These are phyloP conservation scores for Chironomus tepperi DNA, from an alignment of 1,140 invertebrate genomes.

Conservation along the genomic window DNA sequence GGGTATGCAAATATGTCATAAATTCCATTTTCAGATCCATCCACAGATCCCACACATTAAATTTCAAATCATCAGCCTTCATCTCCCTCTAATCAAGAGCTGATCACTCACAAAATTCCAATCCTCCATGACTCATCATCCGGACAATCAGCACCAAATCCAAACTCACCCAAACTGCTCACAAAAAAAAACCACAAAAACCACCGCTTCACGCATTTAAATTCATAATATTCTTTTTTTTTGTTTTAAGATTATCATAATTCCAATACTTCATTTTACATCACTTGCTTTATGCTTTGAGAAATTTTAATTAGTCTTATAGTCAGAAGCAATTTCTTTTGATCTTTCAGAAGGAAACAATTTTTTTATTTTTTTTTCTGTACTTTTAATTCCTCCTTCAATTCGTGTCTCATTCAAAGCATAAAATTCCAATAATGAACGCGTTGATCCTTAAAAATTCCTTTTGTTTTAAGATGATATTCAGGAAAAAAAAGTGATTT, in stretches of 20 bases:
- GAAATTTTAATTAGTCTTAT: background rate
- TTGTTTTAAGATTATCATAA: background rate
- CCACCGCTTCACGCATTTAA: background rate
- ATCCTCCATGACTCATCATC: no score
- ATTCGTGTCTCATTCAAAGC: background rate
- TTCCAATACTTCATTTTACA: background rate
- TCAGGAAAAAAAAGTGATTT: no score
- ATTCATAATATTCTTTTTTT: background rate
- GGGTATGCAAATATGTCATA: no score
- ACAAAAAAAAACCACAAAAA: background rate
- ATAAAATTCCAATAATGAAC: constrained; percentile 8
- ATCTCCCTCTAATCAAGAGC: no score
- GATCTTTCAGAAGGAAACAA: background rate
- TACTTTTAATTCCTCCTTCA: no score
- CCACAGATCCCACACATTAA: no score
- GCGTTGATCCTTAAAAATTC: constrained; percentile 1
- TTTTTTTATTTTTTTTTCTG: no score
- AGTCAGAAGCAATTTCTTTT: background rate
- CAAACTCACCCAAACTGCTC: background rate
- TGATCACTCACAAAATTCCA: no score
- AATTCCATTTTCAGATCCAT: no score
- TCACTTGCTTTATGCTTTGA: background rate
- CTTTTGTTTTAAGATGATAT: no score
- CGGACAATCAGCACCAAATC: no score
- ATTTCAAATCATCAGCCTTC: no score